Percentiles rank a stretch among this genome's conserved stretches.
These are phyloP conservation scores for Drosophila micromelanica DNA, from an alignment of 1,140 invertebrate species.

Conservation along the genomic window DNA sequence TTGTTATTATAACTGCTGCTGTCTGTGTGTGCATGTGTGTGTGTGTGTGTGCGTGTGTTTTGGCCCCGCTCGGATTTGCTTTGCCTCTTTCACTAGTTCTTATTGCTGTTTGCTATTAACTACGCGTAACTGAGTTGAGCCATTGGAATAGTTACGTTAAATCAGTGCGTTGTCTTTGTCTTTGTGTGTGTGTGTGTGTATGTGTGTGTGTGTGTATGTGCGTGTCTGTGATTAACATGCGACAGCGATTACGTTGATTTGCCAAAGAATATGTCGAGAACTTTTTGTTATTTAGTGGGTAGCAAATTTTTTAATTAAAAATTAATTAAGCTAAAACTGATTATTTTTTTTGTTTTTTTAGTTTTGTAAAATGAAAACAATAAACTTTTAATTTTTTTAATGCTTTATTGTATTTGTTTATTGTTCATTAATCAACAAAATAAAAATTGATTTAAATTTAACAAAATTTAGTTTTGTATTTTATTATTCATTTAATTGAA, in stretches of 20 bases:
- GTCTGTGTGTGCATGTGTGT: constrained; percentile 14
- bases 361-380: no score
- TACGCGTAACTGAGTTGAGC: constrained; percentile 60
- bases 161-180: constrained; percentile 56
- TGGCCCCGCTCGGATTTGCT: constrained; percentile 28
- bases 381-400: no score
- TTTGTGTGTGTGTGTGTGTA: constrained; percentile 31
- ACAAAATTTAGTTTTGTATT: neutral
- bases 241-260: constrained; percentile 45
- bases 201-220: no score
- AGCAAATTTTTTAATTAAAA: no score
- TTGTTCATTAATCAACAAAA: neutral
- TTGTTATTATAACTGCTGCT: constrained; percentile 68
- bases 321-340: constrained; percentile 24
- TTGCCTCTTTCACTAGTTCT: constrained; percentile 49
- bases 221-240: no score
- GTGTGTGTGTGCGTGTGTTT: constrained; percentile 16
- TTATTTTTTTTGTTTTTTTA: no score
- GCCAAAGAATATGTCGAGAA: constrained; percentile 38
- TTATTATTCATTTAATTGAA: constrained; percentile 39
- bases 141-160: constrained; percentile 76
- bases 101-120: constrained; percentile 67
- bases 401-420: constrained; percentile 1
- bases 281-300: neutral
- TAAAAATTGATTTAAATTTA: constrained; percentile 63